Evolutionary conservation across 2,888 invertebrate species (phyloP).

Genomic region (Escarpia spicata): DNA sequence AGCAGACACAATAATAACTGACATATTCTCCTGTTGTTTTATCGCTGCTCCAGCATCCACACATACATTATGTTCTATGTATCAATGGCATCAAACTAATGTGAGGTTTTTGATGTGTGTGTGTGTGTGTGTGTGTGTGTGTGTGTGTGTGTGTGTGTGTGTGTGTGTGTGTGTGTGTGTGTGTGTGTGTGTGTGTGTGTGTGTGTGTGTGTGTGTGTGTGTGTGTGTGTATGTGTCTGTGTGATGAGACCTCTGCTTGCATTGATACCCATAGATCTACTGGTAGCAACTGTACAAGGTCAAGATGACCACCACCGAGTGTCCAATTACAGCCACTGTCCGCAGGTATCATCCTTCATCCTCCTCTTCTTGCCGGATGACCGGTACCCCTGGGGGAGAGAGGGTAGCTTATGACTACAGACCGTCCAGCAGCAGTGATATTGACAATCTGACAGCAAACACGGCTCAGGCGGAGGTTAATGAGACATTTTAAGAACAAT

Average conservation of each 20-base stretch:
- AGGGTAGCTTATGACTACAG: neutral
- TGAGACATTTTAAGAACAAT: neutral
- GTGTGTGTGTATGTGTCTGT: no score
- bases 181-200: no score
- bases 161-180: no score
- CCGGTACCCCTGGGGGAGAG: conserved; percentile 38
- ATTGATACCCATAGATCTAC: neutral
- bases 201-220: no score
- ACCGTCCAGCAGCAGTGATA: neutral
- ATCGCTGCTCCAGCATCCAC: neutral
- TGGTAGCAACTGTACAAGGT: neutral
- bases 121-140: no score
- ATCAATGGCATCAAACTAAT: no score
- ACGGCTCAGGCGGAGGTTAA: neutral
- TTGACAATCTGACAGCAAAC: neutral
- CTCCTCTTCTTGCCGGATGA: conserved; percentile 41
- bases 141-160: no score
- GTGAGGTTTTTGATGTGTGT: no score
- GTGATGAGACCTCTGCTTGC: no score
- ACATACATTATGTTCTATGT: neutral
- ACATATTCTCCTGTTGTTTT: no score
- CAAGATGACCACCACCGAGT: neutral
- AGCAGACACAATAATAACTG: no score
- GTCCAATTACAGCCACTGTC: neutral
- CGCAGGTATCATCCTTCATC: conserved; percentile 28